phyloP scores from a whole-genome alignment of 1,140 invertebrate genomes.

The Drosophila parabipectinata region DNA sequence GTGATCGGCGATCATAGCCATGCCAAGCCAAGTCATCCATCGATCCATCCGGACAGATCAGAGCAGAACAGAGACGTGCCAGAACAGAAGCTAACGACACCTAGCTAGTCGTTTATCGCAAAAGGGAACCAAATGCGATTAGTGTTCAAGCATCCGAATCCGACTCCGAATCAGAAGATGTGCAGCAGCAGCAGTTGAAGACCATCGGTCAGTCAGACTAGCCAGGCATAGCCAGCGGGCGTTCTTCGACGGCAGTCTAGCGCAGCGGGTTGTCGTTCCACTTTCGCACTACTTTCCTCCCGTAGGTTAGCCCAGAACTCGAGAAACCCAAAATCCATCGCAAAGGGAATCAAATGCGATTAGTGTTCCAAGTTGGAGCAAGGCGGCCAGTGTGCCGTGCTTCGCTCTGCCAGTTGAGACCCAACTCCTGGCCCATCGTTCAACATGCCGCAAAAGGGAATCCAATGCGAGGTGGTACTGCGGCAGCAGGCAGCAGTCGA shows the following conservation, averaged over 20 bases:
- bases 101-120: constrained; percentile 61
- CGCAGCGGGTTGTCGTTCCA: constrained; percentile 51
- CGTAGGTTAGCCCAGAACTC: constrained; percentile 54
- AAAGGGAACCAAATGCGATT: constrained; percentile 74
- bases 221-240: background rate
- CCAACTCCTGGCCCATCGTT: constrained; percentile 76
- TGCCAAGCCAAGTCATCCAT: constrained; percentile 2
- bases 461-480: constrained; percentile 77
- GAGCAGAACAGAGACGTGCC: constrained; percentile 5
- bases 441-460: constrained; percentile 77
- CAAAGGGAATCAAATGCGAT: constrained; percentile 82
- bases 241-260: background rate
- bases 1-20: constrained; percentile 18
- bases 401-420: constrained; percentile 72
- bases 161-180: constrained; percentile 29
- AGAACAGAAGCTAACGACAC: constrained; percentile 41
- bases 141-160: constrained; percentile 66
- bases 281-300: constrained; percentile 22
- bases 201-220: constrained; percentile 25
- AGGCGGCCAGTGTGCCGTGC: constrained; percentile 46
- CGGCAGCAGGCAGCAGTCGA: constrained; percentile 63
- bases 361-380: constrained; percentile 74
- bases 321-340: constrained; percentile 59
- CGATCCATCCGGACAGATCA: constrained; percentile 13
- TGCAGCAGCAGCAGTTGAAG: constrained; percentile 34